Percentiles rank a stretch among this genome's conserved stretches.
Conservation (phyloP, 1,140 invertebrate genomes). For the Atta cephalotes region DNA sequence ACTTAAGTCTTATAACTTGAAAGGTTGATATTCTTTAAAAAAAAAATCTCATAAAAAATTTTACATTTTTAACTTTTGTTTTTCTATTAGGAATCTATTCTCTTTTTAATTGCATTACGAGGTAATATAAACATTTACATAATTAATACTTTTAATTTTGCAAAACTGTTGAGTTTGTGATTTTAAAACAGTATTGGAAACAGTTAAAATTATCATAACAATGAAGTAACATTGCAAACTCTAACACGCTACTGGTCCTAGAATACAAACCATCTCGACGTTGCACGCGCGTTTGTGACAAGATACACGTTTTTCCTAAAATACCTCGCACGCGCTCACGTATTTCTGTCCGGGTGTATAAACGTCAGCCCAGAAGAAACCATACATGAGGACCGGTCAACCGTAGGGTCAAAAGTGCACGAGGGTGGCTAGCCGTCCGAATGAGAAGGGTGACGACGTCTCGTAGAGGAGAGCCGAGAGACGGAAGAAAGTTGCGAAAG, state of each 20-base stretch:
- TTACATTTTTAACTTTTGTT: neutral
- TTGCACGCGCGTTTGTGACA: conserved; percentile 11
- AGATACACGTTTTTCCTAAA: conserved; percentile 41
- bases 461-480: conserved; percentile 16
- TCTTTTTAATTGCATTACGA: neutral
- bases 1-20: neutral
- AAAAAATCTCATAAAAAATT: neutral
- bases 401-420: conserved; percentile 59
- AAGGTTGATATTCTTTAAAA: too few species aligned
- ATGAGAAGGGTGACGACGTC: conserved; percentile 33
- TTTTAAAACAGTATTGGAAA: neutral
- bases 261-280: conserved; percentile 20
- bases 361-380: conserved; percentile 78
- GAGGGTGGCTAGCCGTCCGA: conserved; percentile 53
- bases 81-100: neutral
- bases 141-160: conserved; percentile 1
- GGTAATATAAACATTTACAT: too few species aligned
- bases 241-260: neutral
- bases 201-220: neutral
- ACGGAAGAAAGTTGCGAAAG: conserved; percentile 28
- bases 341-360: conserved; percentile 5
- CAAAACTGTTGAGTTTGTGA: neutral
- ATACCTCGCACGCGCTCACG: conserved; percentile 45
- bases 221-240: neutral
- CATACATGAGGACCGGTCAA: conserved; percentile 74